A percentile compares a stretch with the other conserved stretches of the same genome.
These are phyloP conservation scores for Drosophila sp. DNA, from an alignment of 1,140 invertebrate species.

Conservation along the genomic window DNA sequence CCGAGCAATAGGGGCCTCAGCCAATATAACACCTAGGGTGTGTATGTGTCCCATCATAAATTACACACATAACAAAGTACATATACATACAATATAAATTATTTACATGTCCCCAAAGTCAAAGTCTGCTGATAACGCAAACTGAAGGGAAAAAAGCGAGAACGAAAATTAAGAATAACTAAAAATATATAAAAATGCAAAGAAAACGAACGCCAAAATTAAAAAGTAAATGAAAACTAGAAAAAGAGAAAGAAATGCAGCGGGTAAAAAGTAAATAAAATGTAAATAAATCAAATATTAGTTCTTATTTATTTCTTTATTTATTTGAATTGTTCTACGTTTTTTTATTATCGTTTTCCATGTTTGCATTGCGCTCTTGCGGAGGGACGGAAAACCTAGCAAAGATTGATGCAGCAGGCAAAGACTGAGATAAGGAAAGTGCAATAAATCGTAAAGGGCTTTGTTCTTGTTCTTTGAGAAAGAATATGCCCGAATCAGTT, in stretches of 20 bases:
- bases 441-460: no score
- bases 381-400: no score
- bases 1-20: constrained; percentile 1
- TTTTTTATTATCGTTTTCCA: constrained; percentile 33
- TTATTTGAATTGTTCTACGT: constrained; percentile 2
- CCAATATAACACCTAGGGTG: constrained; percentile 59
- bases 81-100: constrained; percentile 69
- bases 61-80: constrained; percentile 74
- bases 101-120: constrained; percentile 80
- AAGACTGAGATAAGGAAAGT: not conserved
- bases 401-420: not conserved
- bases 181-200: constrained; percentile 18
- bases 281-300: constrained; percentile 76
- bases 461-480: no score
- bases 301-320: constrained; percentile 37
- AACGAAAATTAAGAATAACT: constrained; percentile 16
- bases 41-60: constrained; percentile 57
- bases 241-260: constrained; percentile 43
- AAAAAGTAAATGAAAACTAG: constrained; percentile 28
- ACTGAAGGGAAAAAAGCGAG: constrained; percentile 27
- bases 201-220: constrained; percentile 36
- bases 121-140: constrained; percentile 72
- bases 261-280: constrained; percentile 48
- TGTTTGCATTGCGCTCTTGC: constrained; percentile 10
- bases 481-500: no score